A percentile compares a stretch with the other conserved stretches of the same genome.
Conservation (phyloP, 2,797 vertebrate species). For the Lindbergichthys nudifrons region DNA sequence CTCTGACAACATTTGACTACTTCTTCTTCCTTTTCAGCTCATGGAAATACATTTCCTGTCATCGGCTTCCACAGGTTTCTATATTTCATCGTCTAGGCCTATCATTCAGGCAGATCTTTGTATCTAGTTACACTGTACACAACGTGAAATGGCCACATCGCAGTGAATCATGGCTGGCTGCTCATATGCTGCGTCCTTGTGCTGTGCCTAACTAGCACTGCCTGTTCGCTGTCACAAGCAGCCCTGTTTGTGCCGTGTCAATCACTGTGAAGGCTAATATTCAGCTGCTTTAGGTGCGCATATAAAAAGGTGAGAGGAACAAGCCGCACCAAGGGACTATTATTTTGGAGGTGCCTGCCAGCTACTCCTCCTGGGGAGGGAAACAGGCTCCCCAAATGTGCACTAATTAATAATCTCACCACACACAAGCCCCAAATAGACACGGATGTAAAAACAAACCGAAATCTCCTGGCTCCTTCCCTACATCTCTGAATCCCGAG, state of each 20-base stretch:
- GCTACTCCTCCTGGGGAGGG: constrained; percentile 66
- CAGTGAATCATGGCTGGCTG: constrained; percentile 51
- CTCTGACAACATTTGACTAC: constrained; percentile 60
- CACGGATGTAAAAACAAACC: constrained; percentile 80
- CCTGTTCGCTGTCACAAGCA: constrained; percentile 59
- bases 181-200: constrained; percentile 65
- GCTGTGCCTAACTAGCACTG: constrained; percentile 56
- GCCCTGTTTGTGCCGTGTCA: constrained; percentile 53
- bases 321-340: constrained; percentile 58
- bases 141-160: constrained; percentile 53
- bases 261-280: constrained; percentile 57
- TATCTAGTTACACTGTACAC: constrained; percentile 61
- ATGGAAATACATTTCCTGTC: constrained; percentile 66
- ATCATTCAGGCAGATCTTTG: constrained; percentile 54
- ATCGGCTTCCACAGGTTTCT: constrained; percentile 60
- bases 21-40: constrained; percentile 63
- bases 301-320: constrained; percentile 53
- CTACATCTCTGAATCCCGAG: constrained; percentile 78
- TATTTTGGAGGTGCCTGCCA: constrained; percentile 66
- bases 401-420: constrained; percentile 83
- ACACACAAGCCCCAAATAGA: constrained; percentile 70
- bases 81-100: constrained; percentile 38
- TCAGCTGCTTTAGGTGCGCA: constrained; percentile 35
- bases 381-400: constrained; percentile 70
- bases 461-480: constrained; percentile 81